These are phyloP conservation scores for Eupithecia vulgata DNA, from an alignment of 2,888 invertebrate genomes.

Conservation along the genomic window DNA sequence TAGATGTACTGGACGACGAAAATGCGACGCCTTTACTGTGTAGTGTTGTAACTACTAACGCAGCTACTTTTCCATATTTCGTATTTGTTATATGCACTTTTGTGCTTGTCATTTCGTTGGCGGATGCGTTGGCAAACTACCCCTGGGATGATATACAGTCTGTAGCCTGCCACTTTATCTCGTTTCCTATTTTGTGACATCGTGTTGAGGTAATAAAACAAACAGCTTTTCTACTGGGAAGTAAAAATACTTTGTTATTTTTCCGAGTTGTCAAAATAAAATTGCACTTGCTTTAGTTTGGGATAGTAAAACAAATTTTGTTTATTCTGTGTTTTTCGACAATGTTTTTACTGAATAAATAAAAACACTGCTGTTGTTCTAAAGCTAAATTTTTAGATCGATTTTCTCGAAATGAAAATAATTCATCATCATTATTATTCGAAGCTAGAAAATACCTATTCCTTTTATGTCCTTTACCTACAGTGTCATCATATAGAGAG, in stretches of 20 bases:
- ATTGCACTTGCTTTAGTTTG: neutral
- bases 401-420: too few species aligned
- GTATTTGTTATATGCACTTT: neutral
- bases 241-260: neutral
- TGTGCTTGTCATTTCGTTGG: neutral
- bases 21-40: too few species aligned
- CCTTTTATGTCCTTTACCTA: too few species aligned
- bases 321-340: neutral
- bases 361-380: neutral
- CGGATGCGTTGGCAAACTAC: neutral
- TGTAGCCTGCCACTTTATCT: neutral
- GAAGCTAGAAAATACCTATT: too few species aligned
- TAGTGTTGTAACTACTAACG: neutral
- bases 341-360: neutral
- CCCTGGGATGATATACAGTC: slow-evolving; percentile 1
- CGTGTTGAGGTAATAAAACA: neutral
- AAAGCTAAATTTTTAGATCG: too few species aligned
- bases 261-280: neutral
- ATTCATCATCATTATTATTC: too few species aligned
- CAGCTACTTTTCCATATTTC: neutral
- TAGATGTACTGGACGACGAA: too few species aligned
- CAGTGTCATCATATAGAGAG: too few species aligned
- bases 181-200: neutral
- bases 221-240: slow-evolving; percentile 1
- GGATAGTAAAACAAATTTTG: neutral